Conservation (phyloP, 2,113 vertebrate genomes). For the Cheirogaleus medius region DNA sequence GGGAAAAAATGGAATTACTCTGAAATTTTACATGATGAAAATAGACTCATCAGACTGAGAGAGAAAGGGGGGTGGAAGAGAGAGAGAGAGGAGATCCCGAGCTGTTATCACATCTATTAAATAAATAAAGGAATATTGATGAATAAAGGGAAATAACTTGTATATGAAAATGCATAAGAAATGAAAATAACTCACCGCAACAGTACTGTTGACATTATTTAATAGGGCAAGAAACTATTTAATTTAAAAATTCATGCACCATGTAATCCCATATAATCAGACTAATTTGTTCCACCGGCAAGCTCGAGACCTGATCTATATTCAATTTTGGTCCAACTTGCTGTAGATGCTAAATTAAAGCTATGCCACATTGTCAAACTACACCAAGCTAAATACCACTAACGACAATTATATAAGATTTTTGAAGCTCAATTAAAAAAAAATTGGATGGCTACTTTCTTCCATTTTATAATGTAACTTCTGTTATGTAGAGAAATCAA, state of each 20-base stretch:
- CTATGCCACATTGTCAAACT: neutral
- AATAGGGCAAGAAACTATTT: conserved; percentile 58
- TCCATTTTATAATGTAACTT: neutral
- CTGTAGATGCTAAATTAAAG: neutral
- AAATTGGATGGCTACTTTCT: neutral
- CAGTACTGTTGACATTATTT: conserved; percentile 20
- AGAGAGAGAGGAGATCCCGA: neutral
- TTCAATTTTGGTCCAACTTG: conserved; percentile 40
- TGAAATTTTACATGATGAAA: neutral
- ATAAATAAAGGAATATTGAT: neutral
- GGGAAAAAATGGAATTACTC: neutral
- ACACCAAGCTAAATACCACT: neutral
- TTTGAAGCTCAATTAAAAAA: neutral
- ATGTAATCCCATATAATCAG: conserved; percentile 59
- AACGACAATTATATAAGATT: neutral
- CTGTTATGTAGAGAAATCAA: neutral
- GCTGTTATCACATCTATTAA: neutral
- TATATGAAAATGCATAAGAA: conserved; percentile 55
- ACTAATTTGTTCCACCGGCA: conserved; percentile 12
- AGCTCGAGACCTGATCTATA: conserved; percentile 49
- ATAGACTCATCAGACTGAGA: neutral
- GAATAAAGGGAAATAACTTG: neutral
- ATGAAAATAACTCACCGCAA: conserved; percentile 42
- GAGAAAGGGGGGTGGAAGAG: rapidly evolving
- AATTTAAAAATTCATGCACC: conserved; percentile 63